phyloP scores from a whole-genome alignment of 2,797 vertebrate species.

The Steatocranus sp. region DNA sequence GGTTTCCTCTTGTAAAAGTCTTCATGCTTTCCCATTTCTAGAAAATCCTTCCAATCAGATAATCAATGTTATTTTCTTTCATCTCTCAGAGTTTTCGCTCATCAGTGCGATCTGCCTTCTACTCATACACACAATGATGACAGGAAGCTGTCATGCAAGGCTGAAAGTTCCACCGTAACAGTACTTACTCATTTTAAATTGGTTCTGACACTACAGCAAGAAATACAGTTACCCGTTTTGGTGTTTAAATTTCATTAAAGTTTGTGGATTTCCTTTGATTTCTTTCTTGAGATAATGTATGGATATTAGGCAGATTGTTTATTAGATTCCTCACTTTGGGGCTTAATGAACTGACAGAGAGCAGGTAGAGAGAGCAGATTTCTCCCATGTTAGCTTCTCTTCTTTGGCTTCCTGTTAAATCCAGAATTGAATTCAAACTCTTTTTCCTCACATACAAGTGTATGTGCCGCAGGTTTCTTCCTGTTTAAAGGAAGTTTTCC shows the following conservation, averaged over 20 bases:
- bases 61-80: neutral
- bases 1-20: neutral
- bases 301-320: neutral
- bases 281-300: rapidly evolving
- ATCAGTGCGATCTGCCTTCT: neutral
- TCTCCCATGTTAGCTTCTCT: neutral
- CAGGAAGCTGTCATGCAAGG: neutral
- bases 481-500: neutral
- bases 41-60: neutral
- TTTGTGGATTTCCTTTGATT: neutral
- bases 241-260: neutral
- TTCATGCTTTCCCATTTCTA: neutral
- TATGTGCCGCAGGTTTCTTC: neutral
- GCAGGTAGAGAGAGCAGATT: neutral
- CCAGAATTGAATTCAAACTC: neutral
- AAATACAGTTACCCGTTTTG: neutral
- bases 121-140: neutral
- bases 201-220: neutral
- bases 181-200: neutral
- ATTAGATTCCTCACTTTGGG: neutral
- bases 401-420: neutral
- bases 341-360: neutral
- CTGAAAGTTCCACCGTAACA: neutral
- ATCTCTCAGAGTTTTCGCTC: neutral
- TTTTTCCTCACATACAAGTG: neutral